Evolutionary conservation across 1,140 invertebrate genomes (phyloP).

Genomic region (Tribolium castaneum): DNA sequence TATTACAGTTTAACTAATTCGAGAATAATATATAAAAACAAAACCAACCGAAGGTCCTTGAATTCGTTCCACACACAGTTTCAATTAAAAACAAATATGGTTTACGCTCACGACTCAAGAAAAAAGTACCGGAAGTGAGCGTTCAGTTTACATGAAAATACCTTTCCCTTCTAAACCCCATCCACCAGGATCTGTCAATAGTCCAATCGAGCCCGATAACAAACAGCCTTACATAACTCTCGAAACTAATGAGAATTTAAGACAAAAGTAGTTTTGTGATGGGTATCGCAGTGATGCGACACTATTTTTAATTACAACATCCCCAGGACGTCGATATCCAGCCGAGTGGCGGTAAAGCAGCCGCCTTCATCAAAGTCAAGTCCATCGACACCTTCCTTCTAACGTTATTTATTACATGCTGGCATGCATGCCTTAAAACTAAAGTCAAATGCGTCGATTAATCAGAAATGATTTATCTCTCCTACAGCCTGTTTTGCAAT

Average conservation of each 20-base stretch:
- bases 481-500: neutral
- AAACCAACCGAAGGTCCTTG: neutral
- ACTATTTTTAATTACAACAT: slow-evolving; percentile 42
- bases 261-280: slow-evolving; percentile 39
- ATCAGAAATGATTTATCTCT: slow-evolving; percentile 23
- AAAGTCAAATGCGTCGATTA: slow-evolving; percentile 28
- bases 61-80: neutral
- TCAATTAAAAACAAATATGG: neutral
- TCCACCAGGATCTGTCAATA: neutral
- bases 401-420: slow-evolving; percentile 38
- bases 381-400: slow-evolving; percentile 39
- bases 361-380: slow-evolving; percentile 38
- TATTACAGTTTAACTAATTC: neutral
- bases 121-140: neutral
- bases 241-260: slow-evolving; percentile 32
- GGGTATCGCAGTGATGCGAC: slow-evolving; percentile 39
- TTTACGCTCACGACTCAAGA: neutral
- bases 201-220: neutral
- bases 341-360: slow-evolving; percentile 20
- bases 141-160: neutral
- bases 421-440: slow-evolving; percentile 32
- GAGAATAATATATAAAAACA: neutral
- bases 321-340: slow-evolving; percentile 25
- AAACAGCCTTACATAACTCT: slow-evolving; percentile 7
- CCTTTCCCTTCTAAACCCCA: neutral